Percentiles rank a stretch among this genome's conserved stretches.
phyloP scores from a whole-genome alignment of 2,888 invertebrate species.

The Pecten maximus region DNA sequence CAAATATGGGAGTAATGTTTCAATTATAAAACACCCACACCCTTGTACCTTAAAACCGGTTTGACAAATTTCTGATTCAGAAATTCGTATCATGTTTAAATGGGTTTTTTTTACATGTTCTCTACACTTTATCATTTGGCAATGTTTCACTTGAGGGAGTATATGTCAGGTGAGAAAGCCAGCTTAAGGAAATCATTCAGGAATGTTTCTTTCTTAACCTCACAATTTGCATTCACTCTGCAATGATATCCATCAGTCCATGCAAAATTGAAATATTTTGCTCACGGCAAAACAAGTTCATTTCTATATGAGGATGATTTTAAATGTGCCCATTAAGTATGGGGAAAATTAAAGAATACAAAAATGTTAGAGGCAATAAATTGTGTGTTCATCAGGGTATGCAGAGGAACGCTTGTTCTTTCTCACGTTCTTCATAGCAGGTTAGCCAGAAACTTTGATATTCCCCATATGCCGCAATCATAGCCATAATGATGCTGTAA shows the following conservation, averaged over 20 bases:
- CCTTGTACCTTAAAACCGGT: neutral
- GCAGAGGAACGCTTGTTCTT: neutral
- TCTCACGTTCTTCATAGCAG: neutral
- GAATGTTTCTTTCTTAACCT: neutral
- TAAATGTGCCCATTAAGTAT: neutral
- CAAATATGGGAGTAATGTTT: neutral
- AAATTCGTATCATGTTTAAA: neutral
- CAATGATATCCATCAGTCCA: neutral
- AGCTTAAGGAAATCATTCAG: neutral
- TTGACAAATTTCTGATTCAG: neutral
- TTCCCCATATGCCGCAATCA: neutral
- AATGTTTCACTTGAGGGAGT: neutral
- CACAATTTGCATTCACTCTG: neutral
- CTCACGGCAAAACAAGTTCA: neutral
- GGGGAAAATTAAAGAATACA: conserved; percentile 24
- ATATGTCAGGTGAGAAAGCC: neutral
- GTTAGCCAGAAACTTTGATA: neutral
- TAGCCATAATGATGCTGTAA: neutral
- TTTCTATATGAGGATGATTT: neutral
- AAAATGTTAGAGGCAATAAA: neutral
- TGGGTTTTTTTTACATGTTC: neutral
- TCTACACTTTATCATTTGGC: neutral
- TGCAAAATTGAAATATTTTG: conserved; percentile 25
- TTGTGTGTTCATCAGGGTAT: neutral
- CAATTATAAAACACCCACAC: neutral